These are phyloP conservation scores for Dicerorhinus sumatrensis DNA, from an alignment of 2,113 vertebrate species.

Conservation along the genomic window DNA sequence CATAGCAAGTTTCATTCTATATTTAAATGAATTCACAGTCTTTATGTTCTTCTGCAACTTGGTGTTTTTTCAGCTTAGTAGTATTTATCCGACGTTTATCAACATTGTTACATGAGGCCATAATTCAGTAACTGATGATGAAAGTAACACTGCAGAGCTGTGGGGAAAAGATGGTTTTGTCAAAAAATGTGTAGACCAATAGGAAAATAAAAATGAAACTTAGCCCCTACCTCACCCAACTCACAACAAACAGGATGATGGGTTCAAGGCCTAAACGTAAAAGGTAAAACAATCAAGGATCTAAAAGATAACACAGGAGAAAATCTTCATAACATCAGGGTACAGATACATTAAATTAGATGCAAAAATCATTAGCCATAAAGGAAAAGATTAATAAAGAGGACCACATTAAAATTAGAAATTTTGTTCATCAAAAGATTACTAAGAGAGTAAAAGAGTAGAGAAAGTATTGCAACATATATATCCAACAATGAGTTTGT, in stretches of 20 bases:
- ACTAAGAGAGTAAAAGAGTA: neutral
- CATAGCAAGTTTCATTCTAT: neutral
- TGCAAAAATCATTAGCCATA: neutral
- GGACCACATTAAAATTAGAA: neutral
- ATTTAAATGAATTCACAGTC: neutral
- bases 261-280: neutral
- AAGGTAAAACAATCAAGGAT: neutral
- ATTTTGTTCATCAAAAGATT: neutral
- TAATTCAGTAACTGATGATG: slow-evolving; percentile 1
- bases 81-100: neutral
- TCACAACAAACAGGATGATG: neutral
- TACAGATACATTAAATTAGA: neutral
- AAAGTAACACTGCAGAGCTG: neutral
- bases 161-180: neutral
- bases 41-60: neutral
- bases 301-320: neutral
- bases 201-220: neutral
- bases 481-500: neutral
- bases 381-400: neutral
- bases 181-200: neutral
- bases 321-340: neutral
- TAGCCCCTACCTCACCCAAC: neutral
- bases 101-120: neutral
- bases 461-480: neutral
- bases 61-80: neutral